Base-by-base conservation (phyloP, 2,797 vertebrate genomes). In the Rhinoraja longicauda region DNA sequence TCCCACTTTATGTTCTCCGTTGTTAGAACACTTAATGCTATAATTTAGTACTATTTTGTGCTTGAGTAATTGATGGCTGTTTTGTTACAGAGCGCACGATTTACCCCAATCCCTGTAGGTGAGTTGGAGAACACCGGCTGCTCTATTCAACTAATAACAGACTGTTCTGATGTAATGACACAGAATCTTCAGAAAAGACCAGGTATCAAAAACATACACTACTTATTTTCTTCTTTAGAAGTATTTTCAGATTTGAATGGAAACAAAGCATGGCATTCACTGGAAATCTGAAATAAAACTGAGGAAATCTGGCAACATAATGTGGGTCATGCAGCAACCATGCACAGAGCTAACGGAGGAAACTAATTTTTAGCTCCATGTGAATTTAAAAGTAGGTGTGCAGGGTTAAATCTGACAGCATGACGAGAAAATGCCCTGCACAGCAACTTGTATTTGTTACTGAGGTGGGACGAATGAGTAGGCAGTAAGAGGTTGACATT, bases 51-150 rank as follows among this genome's bases (percentile, higher is more conserved):
- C 59, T 82, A 64, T 29, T 92, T 53, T 77, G 26, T 94, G 82
- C 94, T 91, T 93, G n/a, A 17, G 36, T 91, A 75, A 92, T 73
- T 73, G 7, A 75, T 73, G 39, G 36, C 19, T 93, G 93, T 90
- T 94, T 95, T 96, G 95, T 95, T 95, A 94, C 95, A 96, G 96
- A 96, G 94, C 93, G 95, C 94, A 94, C 94, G 93, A 94, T 93
- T 96, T 96, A 94, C 94, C 93, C 94, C 95, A 94, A 96, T 96
- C 95, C 95, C 94, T 93, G 93, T 94, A 94, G 96, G 95, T 94
- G 95, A 96, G 94, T 94, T 94, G 93, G 94, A 86, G 93, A 94
- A 73, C 93, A 94, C 21, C 82, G 93, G 93, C 93, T 94, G 94
- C 93, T 93, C 95, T 72, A 95, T 94, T 17, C 90, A 94, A 78